These are phyloP conservation scores for Macrobrachium rosenbergii DNA, from an alignment of 1,140 invertebrate genomes.

Conservation along the genomic window DNA sequence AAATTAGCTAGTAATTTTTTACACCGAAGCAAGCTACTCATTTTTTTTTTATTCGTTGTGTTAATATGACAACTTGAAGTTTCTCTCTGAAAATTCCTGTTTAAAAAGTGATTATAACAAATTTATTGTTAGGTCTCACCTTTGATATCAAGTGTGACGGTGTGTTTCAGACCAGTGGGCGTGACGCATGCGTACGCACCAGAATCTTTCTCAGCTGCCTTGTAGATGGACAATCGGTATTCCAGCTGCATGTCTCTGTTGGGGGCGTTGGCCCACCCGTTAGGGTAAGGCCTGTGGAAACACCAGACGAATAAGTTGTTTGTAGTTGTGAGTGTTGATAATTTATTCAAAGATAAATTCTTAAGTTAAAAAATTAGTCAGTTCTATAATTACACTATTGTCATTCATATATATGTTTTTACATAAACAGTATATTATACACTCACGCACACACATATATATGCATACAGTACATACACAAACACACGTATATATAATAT, in stretches of 20 bases:
- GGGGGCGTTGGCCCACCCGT: constrained; percentile 86
- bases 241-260: constrained; percentile 83
- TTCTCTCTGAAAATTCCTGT: no score
- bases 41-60: no score
- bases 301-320: neutral
- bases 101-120: no score
- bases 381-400: no score
- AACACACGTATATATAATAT: neutral
- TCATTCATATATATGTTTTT: no score
- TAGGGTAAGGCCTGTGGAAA: constrained; percentile 78
- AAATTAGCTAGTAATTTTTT: no score
- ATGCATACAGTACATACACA: neutral
- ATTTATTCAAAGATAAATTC: no score
- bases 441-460: neutral
- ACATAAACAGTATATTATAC: constrained; percentile 1
- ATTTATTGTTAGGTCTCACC: constrained; percentile 70
- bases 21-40: no score
- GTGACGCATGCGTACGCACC: constrained; percentile 86
- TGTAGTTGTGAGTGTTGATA: no score
- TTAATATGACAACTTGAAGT: no score
- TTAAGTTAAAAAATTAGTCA: no score
- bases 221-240: constrained; percentile 84
- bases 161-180: constrained; percentile 83
- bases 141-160: constrained; percentile 84
- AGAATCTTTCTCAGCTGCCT: constrained; percentile 83